Evolutionary conservation across 2,888 invertebrate genomes (phyloP), one percentile per base, ranked within the genome.

Genomic region (Sarcophaga caerulescens): DNA sequence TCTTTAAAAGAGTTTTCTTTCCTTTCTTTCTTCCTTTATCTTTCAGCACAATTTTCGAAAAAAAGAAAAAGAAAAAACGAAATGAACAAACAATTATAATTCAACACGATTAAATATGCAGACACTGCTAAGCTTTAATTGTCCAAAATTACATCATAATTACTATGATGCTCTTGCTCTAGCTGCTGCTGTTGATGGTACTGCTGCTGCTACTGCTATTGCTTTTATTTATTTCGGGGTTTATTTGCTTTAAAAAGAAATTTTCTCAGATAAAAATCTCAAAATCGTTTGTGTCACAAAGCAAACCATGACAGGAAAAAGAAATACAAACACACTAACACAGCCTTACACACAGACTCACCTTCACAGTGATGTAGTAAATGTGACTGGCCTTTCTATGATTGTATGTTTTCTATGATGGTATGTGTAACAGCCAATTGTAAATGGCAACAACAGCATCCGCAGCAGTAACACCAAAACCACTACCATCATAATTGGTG

Each of bases 211-310:
- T 10, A 35, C 8, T 35, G 35, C 35, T 35, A 10, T 35, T 35
- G 35, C 35, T 35, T 35, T 57, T 57, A 17, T 57, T 57, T 14
- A 57, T 2, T 57, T 14, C 57, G 17, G 17, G 57, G 17, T 57
- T 17, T 70, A 57, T 70, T 70, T 70, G 23, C 57, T 70, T 59
- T 35, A 23, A 19, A 70, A 70, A 69, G 45, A 47, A 23, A 69
- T 69, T 35, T 47, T 47, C 47, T 21, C 5, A 69, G 69, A 47
- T 68, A 52, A 47, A 69, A 69, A 52, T 69, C 23, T 69, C 47
- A 69, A 69, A 47, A 3, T 47, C 23, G 8, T 69, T n/a, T 19
- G 19, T 45, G 66, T 19, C 4, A 45, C 8, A 66, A 69, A 69
- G 17, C 21, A 45, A 68, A 11, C 10, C 19, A 47, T 8, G 8